A percentile compares a stretch with the other conserved stretches of the same genome.
Conservation (phyloP, 2,888 invertebrate species). For the Anaspis maculata region DNA sequence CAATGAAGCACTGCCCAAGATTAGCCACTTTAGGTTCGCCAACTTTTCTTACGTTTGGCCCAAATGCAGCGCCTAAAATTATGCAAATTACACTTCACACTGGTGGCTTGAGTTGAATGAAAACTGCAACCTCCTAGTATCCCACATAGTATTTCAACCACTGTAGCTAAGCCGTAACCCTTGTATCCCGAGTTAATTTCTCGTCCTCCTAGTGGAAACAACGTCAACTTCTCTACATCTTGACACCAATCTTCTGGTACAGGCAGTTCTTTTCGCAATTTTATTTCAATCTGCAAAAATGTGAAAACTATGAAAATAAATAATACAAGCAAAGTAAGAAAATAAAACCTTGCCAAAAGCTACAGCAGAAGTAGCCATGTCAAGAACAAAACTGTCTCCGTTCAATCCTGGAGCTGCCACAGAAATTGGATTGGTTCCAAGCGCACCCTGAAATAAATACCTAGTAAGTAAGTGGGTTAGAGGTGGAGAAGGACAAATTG, state of each 20-base stretch:
- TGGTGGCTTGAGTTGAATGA: neutral
- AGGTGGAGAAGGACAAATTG: too few species aligned
- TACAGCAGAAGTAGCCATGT: constrained; percentile 93
- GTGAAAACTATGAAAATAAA: too few species aligned
- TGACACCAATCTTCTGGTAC: constrained; percentile 55
- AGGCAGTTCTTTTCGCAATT: constrained; percentile 68
- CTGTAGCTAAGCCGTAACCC: constrained; percentile 74
- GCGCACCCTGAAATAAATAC: constrained; percentile 48
- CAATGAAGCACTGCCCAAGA: constrained; percentile 84
- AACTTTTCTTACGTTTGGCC: constrained; percentile 76
- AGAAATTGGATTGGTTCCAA: constrained; percentile 87
- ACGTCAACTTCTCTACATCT: constrained; percentile 38
- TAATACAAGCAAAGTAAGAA: too few species aligned
- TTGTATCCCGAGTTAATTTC: constrained; percentile 78
- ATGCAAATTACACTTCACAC: too few species aligned
- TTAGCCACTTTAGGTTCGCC: constrained; percentile 56
- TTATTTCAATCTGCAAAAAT: too few species aligned
- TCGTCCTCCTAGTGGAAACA: constrained; percentile 69
- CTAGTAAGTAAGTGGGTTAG: too few species aligned
- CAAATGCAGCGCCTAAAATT: constrained; percentile 45
- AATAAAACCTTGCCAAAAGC: constrained; percentile 95
- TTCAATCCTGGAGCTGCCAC: constrained; percentile 66
- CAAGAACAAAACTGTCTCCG: constrained; percentile 73
- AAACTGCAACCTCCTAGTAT: constrained; percentile 61
- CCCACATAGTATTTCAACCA: constrained; percentile 87